Percentiles rank a stretch among this genome's conserved stretches.
These are phyloP conservation scores for Erythrocercus mccallii DNA, from an alignment of 2,113 vertebrate species.

Conservation along the genomic window DNA sequence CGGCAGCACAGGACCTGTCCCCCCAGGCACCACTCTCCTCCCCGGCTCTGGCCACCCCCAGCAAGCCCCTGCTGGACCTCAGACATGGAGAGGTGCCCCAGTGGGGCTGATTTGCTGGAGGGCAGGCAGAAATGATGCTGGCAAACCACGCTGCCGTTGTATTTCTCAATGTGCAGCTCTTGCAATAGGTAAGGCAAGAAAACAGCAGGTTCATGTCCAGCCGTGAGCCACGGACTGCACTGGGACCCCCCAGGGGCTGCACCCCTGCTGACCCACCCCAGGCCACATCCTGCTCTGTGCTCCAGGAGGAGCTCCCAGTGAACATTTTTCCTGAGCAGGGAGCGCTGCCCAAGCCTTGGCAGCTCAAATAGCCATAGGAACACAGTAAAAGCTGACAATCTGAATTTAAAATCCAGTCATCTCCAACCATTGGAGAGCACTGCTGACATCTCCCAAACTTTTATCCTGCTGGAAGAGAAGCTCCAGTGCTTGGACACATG, in stretches of 20 bases:
- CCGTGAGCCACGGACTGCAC: fast-evolving
- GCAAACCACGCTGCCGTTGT: fast-evolving
- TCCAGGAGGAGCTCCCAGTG: background rate
- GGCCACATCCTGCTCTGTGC: fast-evolving
- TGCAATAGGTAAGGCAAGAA: background rate
- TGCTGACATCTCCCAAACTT: background rate
- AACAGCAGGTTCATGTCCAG: background rate
- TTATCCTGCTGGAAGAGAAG: background rate
- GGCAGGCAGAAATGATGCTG: background rate
- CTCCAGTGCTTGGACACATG: background rate
- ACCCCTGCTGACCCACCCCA: background rate
- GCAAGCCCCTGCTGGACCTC: background rate
- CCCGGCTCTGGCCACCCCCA: background rate
- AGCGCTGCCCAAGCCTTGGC: background rate
- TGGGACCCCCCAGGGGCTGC: background rate
- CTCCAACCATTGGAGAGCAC: background rate
- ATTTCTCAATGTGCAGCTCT: background rate
- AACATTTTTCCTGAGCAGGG: background rate
- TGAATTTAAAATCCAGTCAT: background rate
- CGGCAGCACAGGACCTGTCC: background rate
- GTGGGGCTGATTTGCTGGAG: fast-evolving
- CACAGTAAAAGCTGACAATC: background rate
- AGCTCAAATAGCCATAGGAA: background rate
- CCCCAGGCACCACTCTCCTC: background rate
- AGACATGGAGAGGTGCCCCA: background rate